phyloP scores from a whole-genome alignment of 2,888 invertebrate genomes.

The Abrostola tripartita region DNA sequence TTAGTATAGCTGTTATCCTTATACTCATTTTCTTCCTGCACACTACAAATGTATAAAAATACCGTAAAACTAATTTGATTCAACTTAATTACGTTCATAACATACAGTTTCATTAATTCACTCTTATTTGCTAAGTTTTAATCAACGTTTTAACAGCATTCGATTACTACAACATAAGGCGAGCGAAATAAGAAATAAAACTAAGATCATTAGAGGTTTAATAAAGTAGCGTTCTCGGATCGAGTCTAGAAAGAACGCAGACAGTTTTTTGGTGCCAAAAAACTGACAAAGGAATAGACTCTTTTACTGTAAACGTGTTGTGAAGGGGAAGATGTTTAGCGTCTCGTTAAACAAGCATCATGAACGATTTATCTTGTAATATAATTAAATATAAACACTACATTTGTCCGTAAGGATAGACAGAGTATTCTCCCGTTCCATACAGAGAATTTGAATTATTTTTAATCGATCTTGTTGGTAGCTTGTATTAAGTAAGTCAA shows the following conservation, averaged over 20 bases:
- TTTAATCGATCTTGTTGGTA: no score
- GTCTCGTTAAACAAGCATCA: slow-evolving; percentile 4
- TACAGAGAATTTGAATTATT: no score
- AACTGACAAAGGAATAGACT: slow-evolving; percentile 25
- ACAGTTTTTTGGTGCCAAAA: slow-evolving; percentile 36
- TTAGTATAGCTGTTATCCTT: no score
- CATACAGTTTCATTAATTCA: slow-evolving; percentile 11
- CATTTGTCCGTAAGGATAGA: no score
- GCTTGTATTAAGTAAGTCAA: no score
- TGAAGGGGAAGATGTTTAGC: neutral
- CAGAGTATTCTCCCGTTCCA: no score
- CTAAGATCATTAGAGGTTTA: slow-evolving; percentile 38
- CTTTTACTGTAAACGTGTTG: slow-evolving; percentile 3
- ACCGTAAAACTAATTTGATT: no score
- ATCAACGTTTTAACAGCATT: slow-evolving; percentile 26
- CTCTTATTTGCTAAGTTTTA: slow-evolving; percentile 22
- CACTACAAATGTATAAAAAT: no score
- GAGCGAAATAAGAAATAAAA: slow-evolving; percentile 26
- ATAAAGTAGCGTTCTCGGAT: slow-evolving; percentile 36
- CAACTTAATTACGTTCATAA: slow-evolving; percentile 27
- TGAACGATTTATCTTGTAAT: neutral
- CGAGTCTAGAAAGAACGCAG: slow-evolving; percentile 23
- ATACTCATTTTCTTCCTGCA: no score
- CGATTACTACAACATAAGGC: slow-evolving; percentile 11
- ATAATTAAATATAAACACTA: neutral